Evolutionary conservation across 2,888 invertebrate genomes (phyloP), one percentile per base, ranked within the genome.

Genomic region (Calameuta filiformis): DNA sequence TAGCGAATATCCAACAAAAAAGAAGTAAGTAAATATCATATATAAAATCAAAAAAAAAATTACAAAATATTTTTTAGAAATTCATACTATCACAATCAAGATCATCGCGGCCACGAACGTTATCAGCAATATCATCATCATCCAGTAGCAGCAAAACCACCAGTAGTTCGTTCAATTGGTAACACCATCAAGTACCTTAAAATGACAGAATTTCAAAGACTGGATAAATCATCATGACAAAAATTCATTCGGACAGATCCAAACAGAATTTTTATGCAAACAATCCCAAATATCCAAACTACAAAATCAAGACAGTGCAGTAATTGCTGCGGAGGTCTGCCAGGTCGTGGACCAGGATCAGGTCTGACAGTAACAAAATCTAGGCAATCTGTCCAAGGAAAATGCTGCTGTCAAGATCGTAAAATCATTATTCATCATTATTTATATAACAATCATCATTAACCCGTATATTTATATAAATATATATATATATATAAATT

Each of bases 271-370:
- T 1, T 9, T 40, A 0, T 23, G 1, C 40, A 40, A 40, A 23
- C 40, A 40, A 40, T 4, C 40, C 40, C 40, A 0, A 40, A 23
- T 40, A 40, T 40, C 40, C 23, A 33, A 6, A 40, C 15, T 9
- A 2, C 40, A 40, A 23, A 23, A 40, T 9, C 40, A 40, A 40
- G 77, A 69, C 69, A 40, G 74, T 83, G 82, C 33, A 74, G 78
- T 12, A 84, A 83, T 37, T 84, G 83, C 77, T 84, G 84, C 35
- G 81, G 81, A 34, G 81, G 82, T 35, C 81, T 80, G 78, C 80
- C 79, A 12, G 80, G 80, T 40, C 76, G 79, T 33, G 81, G 79
- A 4, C 82, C 80, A 33, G 73, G 75, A 9, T 75, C 75, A 15
- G 69, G 40, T 56, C 30, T 34, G 40, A 23, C 40, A 40, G 40